These are phyloP conservation scores for Andrena minutula DNA, from an alignment of 2,888 invertebrate genomes.

Conservation along the genomic window DNA sequence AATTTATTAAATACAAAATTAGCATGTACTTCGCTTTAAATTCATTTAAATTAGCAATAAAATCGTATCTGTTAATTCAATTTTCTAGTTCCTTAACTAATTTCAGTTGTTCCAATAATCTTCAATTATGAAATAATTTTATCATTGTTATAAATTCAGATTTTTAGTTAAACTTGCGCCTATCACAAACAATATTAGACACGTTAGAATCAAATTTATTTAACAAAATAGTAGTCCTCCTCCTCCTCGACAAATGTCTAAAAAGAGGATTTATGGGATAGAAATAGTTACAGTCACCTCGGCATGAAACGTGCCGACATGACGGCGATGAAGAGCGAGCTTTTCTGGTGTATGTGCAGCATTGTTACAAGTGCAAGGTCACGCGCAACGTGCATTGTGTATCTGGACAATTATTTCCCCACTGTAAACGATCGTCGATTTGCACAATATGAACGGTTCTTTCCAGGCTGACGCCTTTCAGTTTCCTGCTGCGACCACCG, in stretches of 20 bases:
- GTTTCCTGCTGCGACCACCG: constrained; percentile 22
- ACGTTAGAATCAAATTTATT: background rate
- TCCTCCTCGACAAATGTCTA: background rate
- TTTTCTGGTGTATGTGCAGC: constrained; percentile 45
- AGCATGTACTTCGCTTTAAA: too few species aligned
- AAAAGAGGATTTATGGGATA: constrained; percentile 6
- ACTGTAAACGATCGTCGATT: constrained; percentile 61
- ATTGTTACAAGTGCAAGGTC: constrained; percentile 73
- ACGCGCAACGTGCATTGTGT: constrained; percentile 63
- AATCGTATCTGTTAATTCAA: too few species aligned
- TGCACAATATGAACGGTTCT: constrained; percentile 51
- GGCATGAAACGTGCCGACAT: constrained; percentile 11
- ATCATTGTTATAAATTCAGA: background rate
- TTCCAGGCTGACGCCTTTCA: constrained; percentile 46
- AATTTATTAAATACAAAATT: too few species aligned
- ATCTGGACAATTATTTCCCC: constrained; percentile 64
- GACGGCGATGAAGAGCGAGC: constrained; percentile 25
- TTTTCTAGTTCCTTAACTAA: too few species aligned
- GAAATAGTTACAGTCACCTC: constrained; percentile 4
- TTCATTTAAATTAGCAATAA: too few species aligned
- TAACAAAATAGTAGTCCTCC: background rate
- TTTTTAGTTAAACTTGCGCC: background rate
- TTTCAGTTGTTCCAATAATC: too few species aligned
- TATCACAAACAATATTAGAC: background rate
- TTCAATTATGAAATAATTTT: too few species aligned